Percentiles rank a stretch among this genome's conserved stretches.
Evolutionary conservation across 2,888 invertebrate species (phyloP).

Genomic region (Philaethria dido): DNA sequence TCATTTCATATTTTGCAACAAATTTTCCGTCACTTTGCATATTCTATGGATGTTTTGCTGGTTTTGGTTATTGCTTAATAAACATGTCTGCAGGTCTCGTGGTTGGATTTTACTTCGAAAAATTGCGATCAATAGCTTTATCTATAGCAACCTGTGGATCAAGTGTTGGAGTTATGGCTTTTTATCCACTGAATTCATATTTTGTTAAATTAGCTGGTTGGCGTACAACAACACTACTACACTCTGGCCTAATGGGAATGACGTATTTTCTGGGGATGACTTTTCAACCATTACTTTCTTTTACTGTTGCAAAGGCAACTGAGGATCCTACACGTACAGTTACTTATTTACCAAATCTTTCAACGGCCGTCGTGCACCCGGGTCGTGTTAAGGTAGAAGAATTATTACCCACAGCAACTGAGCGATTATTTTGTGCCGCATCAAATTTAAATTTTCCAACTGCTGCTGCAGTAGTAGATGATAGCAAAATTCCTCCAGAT

Average conservation of each 20-base stretch:
- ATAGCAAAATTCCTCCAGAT: slow-evolving; percentile 44
- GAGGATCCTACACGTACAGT: slow-evolving; percentile 69
- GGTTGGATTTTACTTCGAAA: slow-evolving; percentile 78
- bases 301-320: slow-evolving; percentile 62
- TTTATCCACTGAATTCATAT: slow-evolving; percentile 65
- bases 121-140: slow-evolving; percentile 65
- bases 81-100: slow-evolving; percentile 66
- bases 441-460: slow-evolving; percentile 65
- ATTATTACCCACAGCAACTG: slow-evolving; percentile 54
- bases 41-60: slow-evolving; percentile 66
- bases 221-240: slow-evolving; percentile 66
- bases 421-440: slow-evolving; percentile 58
- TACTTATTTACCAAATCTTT: slow-evolving; percentile 70
- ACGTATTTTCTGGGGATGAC: slow-evolving; percentile 69
- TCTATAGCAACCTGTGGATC: slow-evolving; percentile 66
- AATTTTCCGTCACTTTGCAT: slow-evolving; percentile 57
- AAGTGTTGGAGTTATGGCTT: slow-evolving; percentile 67
- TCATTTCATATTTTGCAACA: slow-evolving; percentile 63
- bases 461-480: slow-evolving; percentile 66
- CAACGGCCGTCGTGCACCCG: slow-evolving; percentile 51
- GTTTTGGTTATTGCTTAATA: slow-evolving; percentile 68
- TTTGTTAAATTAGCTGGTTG: slow-evolving; percentile 65
- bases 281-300: slow-evolving; percentile 66
- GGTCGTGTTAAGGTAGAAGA: slow-evolving; percentile 51
- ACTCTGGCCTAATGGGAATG: slow-evolving; percentile 65